Percentiles rank a stretch among this genome's conserved stretches.
Evolutionary conservation across 2,797 vertebrate species (phyloP).

Genomic region (Natrix natrix): DNA sequence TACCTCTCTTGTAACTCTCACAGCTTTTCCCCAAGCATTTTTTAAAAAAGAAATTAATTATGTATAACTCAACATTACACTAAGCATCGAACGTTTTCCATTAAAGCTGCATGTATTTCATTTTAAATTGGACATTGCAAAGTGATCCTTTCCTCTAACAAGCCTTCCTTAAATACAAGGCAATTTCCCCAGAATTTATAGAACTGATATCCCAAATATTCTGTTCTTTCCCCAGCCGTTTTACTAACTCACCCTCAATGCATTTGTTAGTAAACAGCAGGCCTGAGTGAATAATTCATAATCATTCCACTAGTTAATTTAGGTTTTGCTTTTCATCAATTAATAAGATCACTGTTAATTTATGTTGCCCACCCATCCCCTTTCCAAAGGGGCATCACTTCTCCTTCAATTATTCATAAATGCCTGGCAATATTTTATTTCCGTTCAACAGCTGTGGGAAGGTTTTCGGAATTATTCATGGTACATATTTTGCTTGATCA

Average conservation of each 20-base stretch:
- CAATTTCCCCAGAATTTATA: not conserved
- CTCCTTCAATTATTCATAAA: conserved; percentile 64
- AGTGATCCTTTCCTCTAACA: not conserved
- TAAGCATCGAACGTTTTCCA: conserved; percentile 34
- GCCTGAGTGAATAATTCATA: conserved; percentile 57
- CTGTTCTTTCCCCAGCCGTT: not conserved
- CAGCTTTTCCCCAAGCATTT: conserved; percentile 26
- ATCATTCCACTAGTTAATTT: conserved; percentile 62
- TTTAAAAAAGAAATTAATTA: conserved; percentile 45
- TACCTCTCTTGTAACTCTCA: conserved; percentile 41
- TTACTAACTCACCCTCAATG: conserved; percentile 1
- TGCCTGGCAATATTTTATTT: conserved; percentile 57
- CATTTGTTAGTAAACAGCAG: conserved; percentile 51
- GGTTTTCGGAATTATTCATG: conserved; percentile 58
- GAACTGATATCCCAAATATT: not conserved
- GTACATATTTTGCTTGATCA: conserved; percentile 53
- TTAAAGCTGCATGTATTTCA: conserved; percentile 25
- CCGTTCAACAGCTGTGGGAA: conserved; percentile 59
- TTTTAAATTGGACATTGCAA: conserved; percentile 27
- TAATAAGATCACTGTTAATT: conserved; percentile 57
- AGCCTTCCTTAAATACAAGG: conserved; percentile 24
- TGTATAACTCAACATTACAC: conserved; percentile 35
- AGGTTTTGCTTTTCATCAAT: conserved; percentile 59
- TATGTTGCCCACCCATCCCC: not conserved
- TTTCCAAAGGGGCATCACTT: not conserved